Percentiles rank a stretch among this genome's conserved stretches.
Conservation (phyloP, 2,888 invertebrate genomes). For the Germaria angustata region DNA sequence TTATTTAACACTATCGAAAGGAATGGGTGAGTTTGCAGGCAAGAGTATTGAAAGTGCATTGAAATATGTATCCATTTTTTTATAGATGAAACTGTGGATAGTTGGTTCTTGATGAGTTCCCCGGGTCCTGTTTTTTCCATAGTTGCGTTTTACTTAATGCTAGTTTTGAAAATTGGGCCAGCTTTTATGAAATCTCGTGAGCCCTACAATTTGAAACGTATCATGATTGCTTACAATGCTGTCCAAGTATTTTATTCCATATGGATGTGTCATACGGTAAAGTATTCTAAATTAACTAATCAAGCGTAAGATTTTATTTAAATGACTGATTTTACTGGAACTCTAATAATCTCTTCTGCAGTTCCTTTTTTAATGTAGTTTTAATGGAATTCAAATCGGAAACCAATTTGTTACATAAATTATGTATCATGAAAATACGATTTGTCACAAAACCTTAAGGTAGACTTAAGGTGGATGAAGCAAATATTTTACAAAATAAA, state of each 20-base stretch:
- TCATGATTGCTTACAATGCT: slow-evolving; percentile 91
- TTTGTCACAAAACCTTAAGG: too few relatives aligned
- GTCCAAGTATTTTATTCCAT: slow-evolving; percentile 92
- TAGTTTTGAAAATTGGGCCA: slow-evolving; percentile 88
- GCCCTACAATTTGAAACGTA: slow-evolving; percentile 86
- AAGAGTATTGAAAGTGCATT: not conserved
- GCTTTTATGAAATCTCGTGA: slow-evolving; percentile 87
- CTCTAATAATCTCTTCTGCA: too few relatives aligned
- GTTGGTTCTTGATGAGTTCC: slow-evolving; percentile 89
- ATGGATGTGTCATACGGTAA: slow-evolving; percentile 82
- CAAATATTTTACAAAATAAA: too few relatives aligned
- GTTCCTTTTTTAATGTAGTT: too few relatives aligned
- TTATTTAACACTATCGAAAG: slow-evolving; percentile 76
- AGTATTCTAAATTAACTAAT: slow-evolving; percentile 50
- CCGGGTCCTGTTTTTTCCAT: slow-evolving; percentile 86
- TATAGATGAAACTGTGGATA: slow-evolving; percentile 87
- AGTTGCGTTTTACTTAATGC: slow-evolving; percentile 85
- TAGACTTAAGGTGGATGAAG: too few relatives aligned
- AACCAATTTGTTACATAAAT: too few relatives aligned
- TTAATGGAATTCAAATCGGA: too few relatives aligned
- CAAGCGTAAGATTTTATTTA: not conserved
- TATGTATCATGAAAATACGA: too few relatives aligned
- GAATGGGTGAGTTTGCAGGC: slow-evolving; percentile 74
- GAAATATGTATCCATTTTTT: not conserved
- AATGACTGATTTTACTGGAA: too few relatives aligned